These are phyloP conservation scores for Synergus itoensis DNA, from an alignment of 2,888 invertebrate genomes.

Conservation along the genomic window DNA sequence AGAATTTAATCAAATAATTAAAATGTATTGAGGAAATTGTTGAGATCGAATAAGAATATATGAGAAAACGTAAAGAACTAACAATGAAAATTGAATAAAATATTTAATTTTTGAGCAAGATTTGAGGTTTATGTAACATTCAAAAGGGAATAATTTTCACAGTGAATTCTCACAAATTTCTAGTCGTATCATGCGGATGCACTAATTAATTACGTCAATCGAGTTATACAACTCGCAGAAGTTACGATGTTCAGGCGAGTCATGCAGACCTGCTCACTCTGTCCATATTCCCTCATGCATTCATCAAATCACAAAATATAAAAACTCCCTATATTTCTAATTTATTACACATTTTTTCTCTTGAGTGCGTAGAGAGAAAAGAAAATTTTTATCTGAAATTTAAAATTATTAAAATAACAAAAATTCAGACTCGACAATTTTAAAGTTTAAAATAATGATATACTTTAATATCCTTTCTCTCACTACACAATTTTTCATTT, in stretches of 20 bases:
- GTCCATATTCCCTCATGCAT: slow-evolving; percentile 51
- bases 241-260: slow-evolving; percentile 10
- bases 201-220: slow-evolving; percentile 58
- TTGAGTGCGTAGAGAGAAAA: neutral
- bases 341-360: neutral
- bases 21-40: neutral
- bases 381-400: neutral
- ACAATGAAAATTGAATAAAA: neutral
- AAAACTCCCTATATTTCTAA: neutral
- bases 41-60: neutral
- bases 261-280: slow-evolving; percentile 46
- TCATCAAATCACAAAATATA: slow-evolving; percentile 11
- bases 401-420: neutral
- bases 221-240: slow-evolving; percentile 51
- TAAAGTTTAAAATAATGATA: neutral
- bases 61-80: neutral
- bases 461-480: neutral
- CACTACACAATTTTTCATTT: neutral
- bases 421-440: neutral
- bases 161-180: slow-evolving; percentile 1
- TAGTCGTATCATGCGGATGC: slow-evolving; percentile 55
- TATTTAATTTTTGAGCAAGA: neutral
- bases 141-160: neutral
- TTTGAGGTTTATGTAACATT: neutral
- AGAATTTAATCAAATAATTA: neutral